Percentiles rank a stretch among this genome's conserved stretches.
Conservation (phyloP, 2,888 invertebrate genomes). For the Aporophyla nigra region DNA sequence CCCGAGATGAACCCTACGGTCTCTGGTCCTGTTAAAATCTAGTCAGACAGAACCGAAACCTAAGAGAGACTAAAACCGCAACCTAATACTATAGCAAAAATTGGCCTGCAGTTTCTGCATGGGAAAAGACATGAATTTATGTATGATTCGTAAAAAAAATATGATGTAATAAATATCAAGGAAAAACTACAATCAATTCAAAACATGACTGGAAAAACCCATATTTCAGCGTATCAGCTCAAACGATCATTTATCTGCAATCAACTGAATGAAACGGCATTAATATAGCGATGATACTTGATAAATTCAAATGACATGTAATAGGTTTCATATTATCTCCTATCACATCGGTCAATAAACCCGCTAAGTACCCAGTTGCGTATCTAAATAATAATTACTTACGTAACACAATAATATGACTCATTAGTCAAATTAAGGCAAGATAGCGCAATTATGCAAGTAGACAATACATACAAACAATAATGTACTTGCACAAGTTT, state of each 20-base stretch:
- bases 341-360: conserved; percentile 25
- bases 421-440: conserved; percentile 8
- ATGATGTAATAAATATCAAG: background rate
- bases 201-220: background rate
- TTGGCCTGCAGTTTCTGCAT: background rate
- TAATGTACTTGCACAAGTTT: too few species aligned
- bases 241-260: background rate
- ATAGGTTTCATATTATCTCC: background rate
- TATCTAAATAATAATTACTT: conserved; percentile 3
- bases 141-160: background rate
- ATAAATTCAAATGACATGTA: background rate
- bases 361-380: background rate
- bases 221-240: background rate
- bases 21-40: too few species aligned
- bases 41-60: background rate
- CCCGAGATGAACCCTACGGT: background rate
- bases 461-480: background rate
- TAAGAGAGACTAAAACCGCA: background rate
- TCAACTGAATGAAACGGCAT: background rate
- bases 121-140: background rate
- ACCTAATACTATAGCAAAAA: background rate
- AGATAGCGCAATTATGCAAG: background rate
- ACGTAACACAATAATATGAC: background rate
- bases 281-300: background rate
- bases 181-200: background rate